Evolutionary conservation across 1,140 invertebrate genomes (phyloP).

Genomic region (Micrasema minimum): DNA sequence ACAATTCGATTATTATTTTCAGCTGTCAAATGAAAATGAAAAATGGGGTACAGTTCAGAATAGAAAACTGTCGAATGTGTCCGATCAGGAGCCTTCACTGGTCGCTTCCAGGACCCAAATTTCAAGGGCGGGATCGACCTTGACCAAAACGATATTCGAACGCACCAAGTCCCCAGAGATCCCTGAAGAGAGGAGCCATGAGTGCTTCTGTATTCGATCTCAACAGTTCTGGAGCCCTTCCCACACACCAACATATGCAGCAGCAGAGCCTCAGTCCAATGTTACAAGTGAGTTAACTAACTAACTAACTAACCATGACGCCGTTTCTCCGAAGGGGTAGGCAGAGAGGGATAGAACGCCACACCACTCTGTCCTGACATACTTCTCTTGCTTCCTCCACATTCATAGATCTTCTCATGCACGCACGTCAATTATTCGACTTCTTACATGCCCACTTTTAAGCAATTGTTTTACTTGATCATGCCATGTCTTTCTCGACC

Average conservation of each 20-base stretch:
- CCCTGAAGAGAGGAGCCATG: conserved; percentile 53
- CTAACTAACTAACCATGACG: too few relatives aligned
- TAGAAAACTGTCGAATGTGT: conserved; percentile 14
- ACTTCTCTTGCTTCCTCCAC: too few relatives aligned
- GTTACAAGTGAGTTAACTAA: conserved; percentile 60
- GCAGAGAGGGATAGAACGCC: too few relatives aligned
- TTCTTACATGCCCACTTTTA: too few relatives aligned
- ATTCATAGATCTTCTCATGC: too few relatives aligned
- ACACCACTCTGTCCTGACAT: too few relatives aligned
- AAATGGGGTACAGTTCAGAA: conserved; percentile 30
- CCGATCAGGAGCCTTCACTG: not conserved
- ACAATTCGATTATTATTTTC: too few relatives aligned
- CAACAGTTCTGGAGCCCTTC: conserved; percentile 56
- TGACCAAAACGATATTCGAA: conserved; percentile 16
- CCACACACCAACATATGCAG: conserved; percentile 54
- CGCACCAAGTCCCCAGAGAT: conserved; percentile 37
- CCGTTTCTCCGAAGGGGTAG: too few relatives aligned
- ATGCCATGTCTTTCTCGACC: too few relatives aligned
- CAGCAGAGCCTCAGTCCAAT: conserved; percentile 60
- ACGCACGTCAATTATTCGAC: too few relatives aligned
- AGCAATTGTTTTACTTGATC: too few relatives aligned
- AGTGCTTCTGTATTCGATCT: conserved; percentile 69
- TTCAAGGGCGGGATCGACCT: not conserved
- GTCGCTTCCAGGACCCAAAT: conserved; percentile 12
- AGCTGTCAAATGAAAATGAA: conserved; percentile 10